These are phyloP conservation scores for Drosophila meridiana DNA, from an alignment of 2,888 invertebrate species.

Conservation along the genomic window DNA sequence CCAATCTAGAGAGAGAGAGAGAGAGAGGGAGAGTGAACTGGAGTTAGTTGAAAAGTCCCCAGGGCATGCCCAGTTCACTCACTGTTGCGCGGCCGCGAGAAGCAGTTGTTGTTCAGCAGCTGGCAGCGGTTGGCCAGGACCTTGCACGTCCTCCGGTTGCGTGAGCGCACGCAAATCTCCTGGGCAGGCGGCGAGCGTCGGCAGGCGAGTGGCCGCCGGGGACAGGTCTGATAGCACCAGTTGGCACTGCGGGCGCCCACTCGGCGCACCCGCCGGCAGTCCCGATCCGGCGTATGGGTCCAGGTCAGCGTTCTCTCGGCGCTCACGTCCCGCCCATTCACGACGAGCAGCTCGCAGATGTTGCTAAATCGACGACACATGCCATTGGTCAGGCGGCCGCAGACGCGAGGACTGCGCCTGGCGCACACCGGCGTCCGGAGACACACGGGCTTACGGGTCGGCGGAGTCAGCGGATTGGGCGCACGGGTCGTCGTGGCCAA, in stretches of 20 bases:
- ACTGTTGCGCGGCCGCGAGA: slow-evolving; percentile 47
- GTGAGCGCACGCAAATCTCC: slow-evolving; percentile 58
- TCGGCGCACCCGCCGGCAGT: slow-evolving; percentile 48
- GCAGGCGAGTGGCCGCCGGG: slow-evolving; percentile 34
- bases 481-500: not conserved
- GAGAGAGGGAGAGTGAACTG: not conserved
- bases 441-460: slow-evolving; percentile 22
- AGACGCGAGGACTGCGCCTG: slow-evolving; percentile 53
- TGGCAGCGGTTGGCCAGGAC: slow-evolving; percentile 58
- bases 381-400: slow-evolving; percentile 42
- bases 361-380: slow-evolving; percentile 59
- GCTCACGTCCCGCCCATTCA: slow-evolving; percentile 2
- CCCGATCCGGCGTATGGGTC: slow-evolving; percentile 37
- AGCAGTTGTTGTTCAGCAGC: slow-evolving; percentile 62
- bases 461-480: slow-evolving; percentile 12
- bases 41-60: too few relatives aligned
- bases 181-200: not conserved
- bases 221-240: slow-evolving; percentile 50
- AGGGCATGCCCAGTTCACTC: slow-evolving; percentile 29
- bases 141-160: slow-evolving; percentile 49
- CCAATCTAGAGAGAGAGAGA: slow-evolving; percentile 54
- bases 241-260: slow-evolving; percentile 27
- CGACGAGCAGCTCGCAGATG: slow-evolving; percentile 55
- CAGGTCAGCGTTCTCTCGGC: not conserved
- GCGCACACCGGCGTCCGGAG: slow-evolving; percentile 45